Conservation (phyloP, 1,140 invertebrate genomes). For the Nomia melanderi region DNA sequence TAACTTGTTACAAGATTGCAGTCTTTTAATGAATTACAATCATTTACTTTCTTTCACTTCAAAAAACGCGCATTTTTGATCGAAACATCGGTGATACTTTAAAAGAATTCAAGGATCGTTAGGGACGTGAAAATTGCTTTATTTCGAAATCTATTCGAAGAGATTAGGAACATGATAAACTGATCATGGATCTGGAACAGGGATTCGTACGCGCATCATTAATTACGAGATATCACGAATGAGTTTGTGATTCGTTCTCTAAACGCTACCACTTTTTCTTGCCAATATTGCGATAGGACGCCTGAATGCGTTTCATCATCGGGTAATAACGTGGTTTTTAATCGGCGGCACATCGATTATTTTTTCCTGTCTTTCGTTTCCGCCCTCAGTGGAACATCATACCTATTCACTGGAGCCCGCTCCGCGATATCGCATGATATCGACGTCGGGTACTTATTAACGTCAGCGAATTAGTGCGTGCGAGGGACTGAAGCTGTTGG, state of each 20-base stretch:
- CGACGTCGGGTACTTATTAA: background rate
- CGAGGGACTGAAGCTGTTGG: background rate
- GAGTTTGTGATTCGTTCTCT: background rate
- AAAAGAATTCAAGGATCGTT: too few species aligned
- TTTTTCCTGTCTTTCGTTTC: background rate
- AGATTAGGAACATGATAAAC: background rate
- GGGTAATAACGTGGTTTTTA: conserved; percentile 12
- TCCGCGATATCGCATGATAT: background rate
- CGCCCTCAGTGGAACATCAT: background rate
- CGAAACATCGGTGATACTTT: too few species aligned
- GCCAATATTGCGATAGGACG: conserved; percentile 9
- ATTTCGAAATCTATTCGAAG: background rate
- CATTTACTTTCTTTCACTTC: too few species aligned
- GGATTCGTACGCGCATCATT: background rate
- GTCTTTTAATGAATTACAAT: too few species aligned
- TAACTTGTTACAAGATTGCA: too few species aligned
- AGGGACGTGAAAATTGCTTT: background rate
- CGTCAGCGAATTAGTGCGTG: background rate
- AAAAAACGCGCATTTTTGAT: too few species aligned
- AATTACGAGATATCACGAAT: background rate
- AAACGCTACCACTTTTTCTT: background rate
- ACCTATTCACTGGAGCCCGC: background rate
- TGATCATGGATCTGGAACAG: background rate
- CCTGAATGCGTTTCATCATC: background rate
- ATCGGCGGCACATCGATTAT: background rate